Percentiles rank a stretch among this genome's conserved stretches.
phyloP scores from a whole-genome alignment of 2,113 vertebrate species.

The Cyanistes caeruleus region DNA sequence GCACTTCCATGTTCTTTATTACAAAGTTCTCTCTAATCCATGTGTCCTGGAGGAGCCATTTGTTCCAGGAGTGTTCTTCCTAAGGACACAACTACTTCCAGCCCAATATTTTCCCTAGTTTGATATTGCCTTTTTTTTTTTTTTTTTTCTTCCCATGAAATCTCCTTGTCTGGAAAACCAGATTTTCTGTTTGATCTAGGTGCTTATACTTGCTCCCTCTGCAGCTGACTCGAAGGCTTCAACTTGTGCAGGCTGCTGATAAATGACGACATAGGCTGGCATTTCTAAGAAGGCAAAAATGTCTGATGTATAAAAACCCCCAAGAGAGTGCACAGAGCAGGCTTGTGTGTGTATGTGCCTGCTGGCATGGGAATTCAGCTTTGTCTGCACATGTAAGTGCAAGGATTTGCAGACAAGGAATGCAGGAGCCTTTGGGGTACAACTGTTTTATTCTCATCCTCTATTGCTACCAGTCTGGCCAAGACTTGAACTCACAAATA shows the following conservation, averaged over 20 bases:
- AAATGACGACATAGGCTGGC: background rate
- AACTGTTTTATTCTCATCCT: background rate
- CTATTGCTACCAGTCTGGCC: slow-evolving; percentile 10
- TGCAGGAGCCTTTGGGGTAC: slow-evolving; percentile 34
- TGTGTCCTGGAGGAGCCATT: background rate
- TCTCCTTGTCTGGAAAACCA: background rate
- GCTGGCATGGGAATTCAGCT: background rate
- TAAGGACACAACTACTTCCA: background rate
- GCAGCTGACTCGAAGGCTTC: background rate
- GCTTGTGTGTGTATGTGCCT: background rate
- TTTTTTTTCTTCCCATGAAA: background rate
- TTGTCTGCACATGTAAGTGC: background rate
- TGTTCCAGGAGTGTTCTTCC: background rate
- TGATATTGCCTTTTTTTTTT: background rate
- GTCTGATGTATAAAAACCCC: background rate
- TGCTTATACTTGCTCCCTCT: background rate
- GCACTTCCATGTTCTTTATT: background rate
- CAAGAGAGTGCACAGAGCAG: background rate
- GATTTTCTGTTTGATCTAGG: background rate
- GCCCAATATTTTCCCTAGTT: background rate
- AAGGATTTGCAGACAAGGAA: slow-evolving; percentile 23
- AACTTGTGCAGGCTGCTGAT: background rate
- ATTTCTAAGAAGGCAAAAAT: background rate
- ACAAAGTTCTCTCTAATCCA: background rate
- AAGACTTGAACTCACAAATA: slow-evolving; percentile 7